phyloP scores from a whole-genome alignment of 2,888 invertebrate genomes.

The Molanna angustata region DNA sequence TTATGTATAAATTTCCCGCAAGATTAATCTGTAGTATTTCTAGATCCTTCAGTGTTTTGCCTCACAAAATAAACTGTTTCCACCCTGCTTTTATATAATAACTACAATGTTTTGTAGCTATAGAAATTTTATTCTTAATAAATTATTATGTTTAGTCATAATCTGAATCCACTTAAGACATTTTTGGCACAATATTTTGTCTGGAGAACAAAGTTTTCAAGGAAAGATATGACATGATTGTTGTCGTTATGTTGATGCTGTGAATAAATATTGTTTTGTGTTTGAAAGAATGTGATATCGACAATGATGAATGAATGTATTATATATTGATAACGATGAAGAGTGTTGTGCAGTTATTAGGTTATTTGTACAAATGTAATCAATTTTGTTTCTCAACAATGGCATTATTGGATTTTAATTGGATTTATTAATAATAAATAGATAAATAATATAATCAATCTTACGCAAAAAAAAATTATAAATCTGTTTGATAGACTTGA shows the following conservation, averaged over 20 bases:
- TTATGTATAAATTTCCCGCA: no score
- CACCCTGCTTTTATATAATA: constrained; percentile 9
- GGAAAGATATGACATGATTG: background rate
- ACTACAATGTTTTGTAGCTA: background rate
- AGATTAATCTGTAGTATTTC: constrained; percentile 10
- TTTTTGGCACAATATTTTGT: constrained; percentile 5
- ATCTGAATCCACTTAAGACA: constrained; percentile 8
- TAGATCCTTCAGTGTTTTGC: constrained; percentile 11
- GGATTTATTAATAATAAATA: no score
- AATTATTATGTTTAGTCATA: constrained; percentile 6
- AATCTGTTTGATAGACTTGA: no score
- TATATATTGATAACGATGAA: background rate
- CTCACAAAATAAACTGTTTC: constrained; percentile 5
- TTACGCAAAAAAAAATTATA: no score
- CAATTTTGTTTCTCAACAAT: constrained; percentile 9
- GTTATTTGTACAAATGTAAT: constrained; percentile 22
- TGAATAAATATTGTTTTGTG: constrained; percentile 2
- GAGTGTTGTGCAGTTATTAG: constrained; percentile 7
- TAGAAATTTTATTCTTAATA: background rate
- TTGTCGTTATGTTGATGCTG: constrained; percentile 6
- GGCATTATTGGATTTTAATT: no score
- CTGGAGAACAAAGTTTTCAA: background rate
- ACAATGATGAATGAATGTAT: background rate
- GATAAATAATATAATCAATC: no score
- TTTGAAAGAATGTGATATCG: background rate